Evolutionary conservation across 2,888 invertebrate species (phyloP).

Genomic region (Orthonevra nobilis): DNA sequence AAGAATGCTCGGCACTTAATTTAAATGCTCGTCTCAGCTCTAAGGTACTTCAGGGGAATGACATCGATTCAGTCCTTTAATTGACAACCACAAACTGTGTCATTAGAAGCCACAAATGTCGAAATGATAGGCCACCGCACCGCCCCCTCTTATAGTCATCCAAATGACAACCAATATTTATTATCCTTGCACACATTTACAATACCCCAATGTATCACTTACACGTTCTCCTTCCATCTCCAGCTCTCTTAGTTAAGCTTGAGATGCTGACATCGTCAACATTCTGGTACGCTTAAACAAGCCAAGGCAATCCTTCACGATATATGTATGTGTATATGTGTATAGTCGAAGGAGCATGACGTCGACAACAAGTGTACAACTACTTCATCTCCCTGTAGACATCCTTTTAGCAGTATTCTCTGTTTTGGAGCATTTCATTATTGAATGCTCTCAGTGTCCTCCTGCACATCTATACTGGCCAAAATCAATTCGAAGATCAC

Average conservation of each 20-base stretch:
- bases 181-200: conserved; percentile 32
- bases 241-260: conserved; percentile 37
- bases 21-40: too few species aligned
- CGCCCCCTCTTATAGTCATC: conserved; percentile 24
- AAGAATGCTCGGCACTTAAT: too few species aligned
- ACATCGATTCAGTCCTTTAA: conserved; percentile 41
- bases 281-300: conserved; percentile 22
- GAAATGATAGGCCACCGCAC: conserved; percentile 16
- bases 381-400: conserved; percentile 35
- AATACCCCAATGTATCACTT: conserved; percentile 39
- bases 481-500: conserved; percentile 37
- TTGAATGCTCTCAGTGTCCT: conserved; percentile 47
- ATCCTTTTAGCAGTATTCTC: conserved; percentile 23
- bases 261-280: conserved; percentile 42
- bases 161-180: conserved; percentile 49
- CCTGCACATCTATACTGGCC: not conserved
- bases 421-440: conserved; percentile 39
- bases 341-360: conserved; percentile 6
- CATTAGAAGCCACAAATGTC: conserved; percentile 55
- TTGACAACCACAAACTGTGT: conserved; percentile 55
- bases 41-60: conserved; percentile 21
- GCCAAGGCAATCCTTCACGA: conserved; percentile 34
- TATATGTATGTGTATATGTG: too few species aligned
- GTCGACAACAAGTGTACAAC: conserved; percentile 35
- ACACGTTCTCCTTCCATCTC: conserved; percentile 25